Evolutionary conservation across 2,888 invertebrate species (phyloP), one percentile per base, ranked within the genome.

Genomic region (Parnassius smintheus): DNA sequence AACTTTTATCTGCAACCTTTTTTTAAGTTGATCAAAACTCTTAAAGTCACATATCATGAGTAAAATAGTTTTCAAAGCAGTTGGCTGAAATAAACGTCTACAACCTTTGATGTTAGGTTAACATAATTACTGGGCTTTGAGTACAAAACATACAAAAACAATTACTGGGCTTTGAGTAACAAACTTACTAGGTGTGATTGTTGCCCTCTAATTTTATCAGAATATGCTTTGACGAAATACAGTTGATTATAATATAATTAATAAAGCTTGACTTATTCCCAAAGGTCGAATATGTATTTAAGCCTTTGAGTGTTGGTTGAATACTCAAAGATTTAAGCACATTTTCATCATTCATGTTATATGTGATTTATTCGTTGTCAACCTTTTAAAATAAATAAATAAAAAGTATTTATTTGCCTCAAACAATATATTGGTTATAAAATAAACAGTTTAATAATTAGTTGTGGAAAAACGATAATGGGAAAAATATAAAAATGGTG

Each of bases 151-250:
- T n/a, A n/a, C n/a, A n/a, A n/a, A n/a, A n/a, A n/a, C n/a, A 57
- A 57, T 57, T 57, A 57, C 56, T 49, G 13, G 18, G 18, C 18
- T 1, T 18, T 18, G 18, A 18, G 18, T 18, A 18, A 49, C 18
- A 49, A n/a, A 57, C 49, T 57, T 57, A 57, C 49, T 49, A 10
- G 10, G 25, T 22, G 49, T 42, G 41, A 57, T 41, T 57, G 48
- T 57, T 57, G 42, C 41, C 41, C 56, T 41, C 18, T 57, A 57
- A 57, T 57, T 57, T 56, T 41, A 56, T 41, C 13, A 13, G 48
- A 56, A 11, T 41, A 56, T 41, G 56, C 48, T 49, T 56, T 56
- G 56, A 48, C 56, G 49, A 18, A 56, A 49, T 49, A 35, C n/a
- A 41, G 41, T 49, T 18, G 18, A 18, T 1, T 18, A 56, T 56